phyloP scores from a whole-genome alignment of 1,140 invertebrate genomes.

The Tetragonula clypearis region DNA sequence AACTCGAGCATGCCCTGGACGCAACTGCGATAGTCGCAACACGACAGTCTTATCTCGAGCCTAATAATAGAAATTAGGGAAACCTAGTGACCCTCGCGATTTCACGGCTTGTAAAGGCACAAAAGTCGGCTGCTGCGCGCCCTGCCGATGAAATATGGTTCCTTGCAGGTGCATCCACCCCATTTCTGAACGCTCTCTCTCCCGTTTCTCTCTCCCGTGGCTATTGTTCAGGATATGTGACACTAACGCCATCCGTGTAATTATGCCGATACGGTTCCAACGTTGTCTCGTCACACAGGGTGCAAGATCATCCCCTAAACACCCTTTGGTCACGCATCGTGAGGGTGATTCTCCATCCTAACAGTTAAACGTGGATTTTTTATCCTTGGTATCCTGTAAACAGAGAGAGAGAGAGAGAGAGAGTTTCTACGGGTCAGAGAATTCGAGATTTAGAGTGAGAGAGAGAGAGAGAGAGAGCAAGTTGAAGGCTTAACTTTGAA shows the following conservation, averaged over 20 bases:
- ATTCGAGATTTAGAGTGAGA: not conserved
- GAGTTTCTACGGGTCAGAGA: not conserved
- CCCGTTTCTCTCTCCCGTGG: slow-evolving; percentile 22
- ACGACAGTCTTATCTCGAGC: slow-evolving; percentile 42
- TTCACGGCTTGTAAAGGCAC: slow-evolving; percentile 60
- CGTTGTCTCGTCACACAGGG: slow-evolving; percentile 60
- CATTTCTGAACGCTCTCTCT: not conserved
- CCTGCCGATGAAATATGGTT: slow-evolving; percentile 73
- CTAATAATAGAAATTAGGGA: slow-evolving; percentile 66
- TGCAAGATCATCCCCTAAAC: slow-evolving; percentile 18
- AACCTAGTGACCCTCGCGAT: slow-evolving; percentile 59
- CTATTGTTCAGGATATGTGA: slow-evolving; percentile 70
- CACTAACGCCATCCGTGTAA: slow-evolving; percentile 76
- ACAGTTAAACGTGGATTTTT: not conserved
- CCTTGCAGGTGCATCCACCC: slow-evolving; percentile 73
- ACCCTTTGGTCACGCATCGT: slow-evolving; percentile 69
- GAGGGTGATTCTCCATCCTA: slow-evolving; percentile 16
- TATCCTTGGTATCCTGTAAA: not conserved
- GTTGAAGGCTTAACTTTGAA: not conserved
- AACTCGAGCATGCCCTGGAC: not conserved
- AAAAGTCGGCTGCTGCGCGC: slow-evolving; percentile 51
- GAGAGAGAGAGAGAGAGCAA: too few species aligned
- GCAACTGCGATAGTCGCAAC: not conserved
- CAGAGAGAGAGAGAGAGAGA: too few species aligned
- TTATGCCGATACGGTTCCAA: slow-evolving; percentile 69